phyloP scores from a whole-genome alignment of 92 coral and sea anemone genomes.

The Micromussa lordhowensis region DNA sequence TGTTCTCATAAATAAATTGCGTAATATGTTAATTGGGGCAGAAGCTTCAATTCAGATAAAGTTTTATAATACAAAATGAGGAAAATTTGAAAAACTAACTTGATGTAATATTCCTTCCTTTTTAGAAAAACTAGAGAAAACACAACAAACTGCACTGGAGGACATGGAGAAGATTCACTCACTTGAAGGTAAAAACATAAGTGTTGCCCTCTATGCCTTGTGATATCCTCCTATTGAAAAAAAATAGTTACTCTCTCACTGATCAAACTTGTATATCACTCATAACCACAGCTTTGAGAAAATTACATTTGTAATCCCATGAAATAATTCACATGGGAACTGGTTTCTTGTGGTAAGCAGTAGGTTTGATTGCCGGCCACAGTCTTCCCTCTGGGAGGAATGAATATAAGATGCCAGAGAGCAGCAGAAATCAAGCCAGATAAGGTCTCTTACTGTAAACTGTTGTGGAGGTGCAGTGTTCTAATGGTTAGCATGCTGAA shows the following conservation, averaged over 20 bases:
- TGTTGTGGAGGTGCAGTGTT: no score
- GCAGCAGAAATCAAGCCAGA: background rate
- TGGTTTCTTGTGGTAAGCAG: background rate
- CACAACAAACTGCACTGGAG: conserved; percentile 56
- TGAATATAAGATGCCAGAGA: no score
- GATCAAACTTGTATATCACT: background rate
- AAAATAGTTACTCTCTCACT: background rate
- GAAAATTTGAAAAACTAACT: no score
- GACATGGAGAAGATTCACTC: conserved; percentile 70
- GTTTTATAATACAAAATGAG: no score
- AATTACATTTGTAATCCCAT: background rate
- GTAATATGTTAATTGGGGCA: no score
- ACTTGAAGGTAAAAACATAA: conserved; percentile 78
- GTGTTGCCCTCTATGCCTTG: background rate
- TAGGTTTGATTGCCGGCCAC: no score
- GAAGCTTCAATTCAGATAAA: no score
- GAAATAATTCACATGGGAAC: background rate
- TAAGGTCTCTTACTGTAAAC: background rate
- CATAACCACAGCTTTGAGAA: background rate
- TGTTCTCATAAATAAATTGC: no score
- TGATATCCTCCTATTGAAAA: background rate
- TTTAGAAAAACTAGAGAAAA: conserved; percentile 37
- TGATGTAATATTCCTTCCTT: background rate
- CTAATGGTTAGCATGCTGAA: no score
- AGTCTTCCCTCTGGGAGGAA: no score